Conservation (phyloP, 2,888 invertebrate genomes). For the Heliconius cydno region DNA sequence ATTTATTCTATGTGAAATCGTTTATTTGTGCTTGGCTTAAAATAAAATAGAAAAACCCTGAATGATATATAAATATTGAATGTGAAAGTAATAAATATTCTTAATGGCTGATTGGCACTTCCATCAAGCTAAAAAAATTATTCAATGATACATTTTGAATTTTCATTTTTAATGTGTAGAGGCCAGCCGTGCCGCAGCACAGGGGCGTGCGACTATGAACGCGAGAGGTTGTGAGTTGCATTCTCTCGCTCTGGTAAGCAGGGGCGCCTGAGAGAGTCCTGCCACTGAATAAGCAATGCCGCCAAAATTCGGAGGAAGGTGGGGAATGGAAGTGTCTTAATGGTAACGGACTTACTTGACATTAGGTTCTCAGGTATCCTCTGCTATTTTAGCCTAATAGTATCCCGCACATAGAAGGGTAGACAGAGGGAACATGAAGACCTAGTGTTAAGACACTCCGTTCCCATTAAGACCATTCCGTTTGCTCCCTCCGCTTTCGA, state of each 20-base stretch:
- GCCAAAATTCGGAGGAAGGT: too few species aligned
- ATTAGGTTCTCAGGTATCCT: background rate
- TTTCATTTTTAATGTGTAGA: background rate
- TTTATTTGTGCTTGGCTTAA: background rate
- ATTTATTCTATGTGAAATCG: background rate
- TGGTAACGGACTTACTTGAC: too few species aligned
- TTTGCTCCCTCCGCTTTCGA: too few species aligned
- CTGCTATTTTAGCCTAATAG: background rate
- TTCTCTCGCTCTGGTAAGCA: too few species aligned
- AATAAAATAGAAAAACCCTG: background rate
- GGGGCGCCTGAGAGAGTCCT: too few species aligned
- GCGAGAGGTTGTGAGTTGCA: too few species aligned
- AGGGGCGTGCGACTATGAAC: too few species aligned
- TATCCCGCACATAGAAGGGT: too few species aligned
- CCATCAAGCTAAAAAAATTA: background rate
- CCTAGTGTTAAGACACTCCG: background rate
- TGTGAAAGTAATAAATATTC: background rate
- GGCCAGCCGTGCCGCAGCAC: too few species aligned
- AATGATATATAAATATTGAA: background rate
- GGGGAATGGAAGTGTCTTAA: too few species aligned
- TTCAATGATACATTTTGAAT: background rate
- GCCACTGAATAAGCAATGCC: too few species aligned
- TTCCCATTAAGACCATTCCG: background rate
- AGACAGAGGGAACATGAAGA: too few species aligned
- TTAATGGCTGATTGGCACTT: background rate